Conservation (phyloP, 2,797 vertebrate genomes). For the Crenichthys baileyi region DNA sequence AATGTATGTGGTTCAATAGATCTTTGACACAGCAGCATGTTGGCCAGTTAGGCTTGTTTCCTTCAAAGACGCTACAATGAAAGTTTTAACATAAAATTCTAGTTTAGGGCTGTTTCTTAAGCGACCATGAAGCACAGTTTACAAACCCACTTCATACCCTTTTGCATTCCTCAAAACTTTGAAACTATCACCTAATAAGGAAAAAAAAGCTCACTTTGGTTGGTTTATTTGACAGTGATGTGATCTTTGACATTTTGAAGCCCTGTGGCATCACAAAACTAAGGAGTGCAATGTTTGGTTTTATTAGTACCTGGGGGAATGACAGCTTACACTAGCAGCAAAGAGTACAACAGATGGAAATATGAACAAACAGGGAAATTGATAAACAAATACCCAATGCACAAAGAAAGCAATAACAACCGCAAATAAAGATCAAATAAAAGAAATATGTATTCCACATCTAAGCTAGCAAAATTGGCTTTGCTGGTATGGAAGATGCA, state of each 20-base stretch:
- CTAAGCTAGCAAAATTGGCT: constrained; percentile 20
- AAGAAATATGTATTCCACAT: constrained; percentile 18
- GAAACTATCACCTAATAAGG: neutral
- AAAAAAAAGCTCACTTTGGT: neutral
- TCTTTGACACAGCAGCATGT: neutral
- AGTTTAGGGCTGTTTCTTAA: neutral
- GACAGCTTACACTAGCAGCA: constrained; percentile 4
- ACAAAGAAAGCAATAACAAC: neutral
- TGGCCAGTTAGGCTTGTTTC: neutral
- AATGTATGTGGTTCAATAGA: neutral
- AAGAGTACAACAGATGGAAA: neutral
- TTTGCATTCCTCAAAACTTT: neutral
- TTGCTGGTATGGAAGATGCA: constrained; percentile 14
- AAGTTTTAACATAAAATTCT: neutral
- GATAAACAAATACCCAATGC: neutral
- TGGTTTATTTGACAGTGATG: neutral
- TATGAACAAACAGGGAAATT: neutral
- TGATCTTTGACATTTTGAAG: constrained; percentile 1
- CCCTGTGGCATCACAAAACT: neutral
- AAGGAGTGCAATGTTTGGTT: constrained; percentile 5
- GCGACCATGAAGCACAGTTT: neutral
- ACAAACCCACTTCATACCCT: neutral
- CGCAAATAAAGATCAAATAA: constrained; percentile 8
- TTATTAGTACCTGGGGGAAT: constrained; percentile 20
- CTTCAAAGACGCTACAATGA: neutral